Evolutionary conservation across 2,797 vertebrate species (phyloP).

Genomic region (Tragelaphus eurycerus): DNA sequence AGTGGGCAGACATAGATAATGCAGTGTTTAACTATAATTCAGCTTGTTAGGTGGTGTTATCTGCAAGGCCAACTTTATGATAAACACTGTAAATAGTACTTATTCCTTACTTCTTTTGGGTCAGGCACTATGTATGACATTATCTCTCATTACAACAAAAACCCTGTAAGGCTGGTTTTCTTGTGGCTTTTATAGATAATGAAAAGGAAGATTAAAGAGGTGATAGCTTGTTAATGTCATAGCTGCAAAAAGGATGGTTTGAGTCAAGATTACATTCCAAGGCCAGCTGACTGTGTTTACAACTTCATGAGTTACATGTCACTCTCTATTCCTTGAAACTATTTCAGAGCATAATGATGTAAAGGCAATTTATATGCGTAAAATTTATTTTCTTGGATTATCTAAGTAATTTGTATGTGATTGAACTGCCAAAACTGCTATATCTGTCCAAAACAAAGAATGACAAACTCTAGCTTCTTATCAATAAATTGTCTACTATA

Average conservation of each 20-base stretch:
- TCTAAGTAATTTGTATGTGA: not conserved
- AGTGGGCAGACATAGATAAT: not conserved
- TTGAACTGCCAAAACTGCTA: not conserved
- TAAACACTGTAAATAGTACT: not conserved
- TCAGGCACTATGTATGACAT: not conserved
- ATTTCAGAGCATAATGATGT: not conserved
- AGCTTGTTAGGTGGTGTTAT: not conserved
- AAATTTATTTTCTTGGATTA: not conserved
- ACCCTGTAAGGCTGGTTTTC: not conserved
- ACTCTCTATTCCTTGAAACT: not conserved
- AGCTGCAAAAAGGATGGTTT: not conserved
- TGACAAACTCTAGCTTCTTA: not conserved
- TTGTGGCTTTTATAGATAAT: not conserved
- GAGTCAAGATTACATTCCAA: not conserved
- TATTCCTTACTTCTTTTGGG: not conserved
- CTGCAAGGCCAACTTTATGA: not conserved
- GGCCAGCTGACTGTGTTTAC: not conserved
- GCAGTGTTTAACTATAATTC: not conserved
- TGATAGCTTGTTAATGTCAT: not conserved
- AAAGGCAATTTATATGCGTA: not conserved
- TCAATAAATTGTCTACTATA: not conserved
- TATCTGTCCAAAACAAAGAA: not conserved
- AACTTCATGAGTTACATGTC: not conserved
- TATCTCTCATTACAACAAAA: not conserved
- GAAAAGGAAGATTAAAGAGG: not conserved